Percentiles rank a stretch among this genome's conserved stretches.
These are phyloP conservation scores for Elephas maximus DNA, from an alignment of 2,113 vertebrate genomes.

Conservation along the genomic window DNA sequence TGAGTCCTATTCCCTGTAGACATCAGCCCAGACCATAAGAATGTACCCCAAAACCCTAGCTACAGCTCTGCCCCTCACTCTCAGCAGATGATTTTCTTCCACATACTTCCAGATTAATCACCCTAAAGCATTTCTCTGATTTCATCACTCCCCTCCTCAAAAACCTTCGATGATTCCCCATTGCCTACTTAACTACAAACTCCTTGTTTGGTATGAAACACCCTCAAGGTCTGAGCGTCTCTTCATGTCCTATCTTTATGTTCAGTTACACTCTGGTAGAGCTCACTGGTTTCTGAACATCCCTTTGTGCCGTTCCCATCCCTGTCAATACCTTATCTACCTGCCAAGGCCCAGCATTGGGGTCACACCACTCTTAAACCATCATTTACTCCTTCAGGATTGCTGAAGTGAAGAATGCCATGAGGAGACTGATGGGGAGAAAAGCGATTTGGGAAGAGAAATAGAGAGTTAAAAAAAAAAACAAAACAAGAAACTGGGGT, in stretches of 20 bases:
- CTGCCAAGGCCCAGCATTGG: not conserved
- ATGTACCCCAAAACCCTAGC: not conserved
- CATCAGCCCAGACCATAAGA: too few species aligned
- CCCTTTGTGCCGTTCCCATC: not conserved
- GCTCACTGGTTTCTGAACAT: too few species aligned
- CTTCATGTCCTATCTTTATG: too few species aligned
- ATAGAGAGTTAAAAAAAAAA: not conserved
- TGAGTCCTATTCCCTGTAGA: not conserved
- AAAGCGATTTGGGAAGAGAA: not conserved
- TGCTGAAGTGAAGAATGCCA: conserved; percentile 62
- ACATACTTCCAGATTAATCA: not conserved
- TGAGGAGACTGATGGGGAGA: conserved; percentile 10
- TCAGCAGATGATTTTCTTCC: not conserved
- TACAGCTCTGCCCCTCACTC: not conserved
- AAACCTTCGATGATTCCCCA: not conserved
- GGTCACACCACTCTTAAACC: conserved; percentile 66
- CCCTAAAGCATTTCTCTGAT: not conserved
- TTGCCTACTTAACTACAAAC: not conserved
- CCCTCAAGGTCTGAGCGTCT: too few species aligned
- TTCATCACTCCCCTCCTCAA: not conserved
- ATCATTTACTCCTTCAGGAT: conserved; percentile 78
- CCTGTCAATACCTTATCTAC: not conserved
- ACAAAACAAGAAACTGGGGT: not conserved
- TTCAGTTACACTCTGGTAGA: too few species aligned
- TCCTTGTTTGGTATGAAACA: too few species aligned